Evolutionary conservation across 1,140 invertebrate genomes (phyloP).

Genomic region (Vanessa tameamea): DNA sequence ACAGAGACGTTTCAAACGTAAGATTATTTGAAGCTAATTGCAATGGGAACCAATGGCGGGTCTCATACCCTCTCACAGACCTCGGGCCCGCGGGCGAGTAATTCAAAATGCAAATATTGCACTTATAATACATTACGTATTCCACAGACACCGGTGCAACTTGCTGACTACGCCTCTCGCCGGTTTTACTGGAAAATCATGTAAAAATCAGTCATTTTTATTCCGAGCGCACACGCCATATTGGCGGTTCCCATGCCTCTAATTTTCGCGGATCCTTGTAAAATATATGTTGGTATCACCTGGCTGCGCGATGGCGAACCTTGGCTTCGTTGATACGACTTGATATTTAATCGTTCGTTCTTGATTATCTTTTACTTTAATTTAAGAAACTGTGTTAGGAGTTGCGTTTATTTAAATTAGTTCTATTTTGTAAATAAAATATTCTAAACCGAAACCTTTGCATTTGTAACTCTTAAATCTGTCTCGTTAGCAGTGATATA

Average conservation of each 20-base stretch:
- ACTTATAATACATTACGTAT: conserved; percentile 76
- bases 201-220: conserved; percentile 76
- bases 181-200: conserved; percentile 75
- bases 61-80: background rate
- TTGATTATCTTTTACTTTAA: background rate
- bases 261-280: conserved; percentile 72
- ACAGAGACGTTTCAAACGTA: background rate
- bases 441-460: background rate
- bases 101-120: conserved; percentile 79
- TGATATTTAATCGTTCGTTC: background rate
- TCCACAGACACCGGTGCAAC: conserved; percentile 59
- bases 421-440: background rate
- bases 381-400: background rate
- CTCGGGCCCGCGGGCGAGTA: conserved; percentile 52
- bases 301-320: conserved; percentile 21
- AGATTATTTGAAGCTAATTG: conserved; percentile 33
- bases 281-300: conserved; percentile 39
- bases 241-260: conserved; percentile 76
- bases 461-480: conserved; percentile 32
- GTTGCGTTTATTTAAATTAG: background rate
- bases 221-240: conserved; percentile 64
- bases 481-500: conserved; percentile 60
- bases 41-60: conserved; percentile 32
- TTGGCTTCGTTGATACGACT: background rate
- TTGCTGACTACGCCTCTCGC: conserved; percentile 63